These are phyloP conservation scores for Cepaea nemoralis DNA, from an alignment of 1,140 invertebrate genomes.

Conservation along the genomic window DNA sequence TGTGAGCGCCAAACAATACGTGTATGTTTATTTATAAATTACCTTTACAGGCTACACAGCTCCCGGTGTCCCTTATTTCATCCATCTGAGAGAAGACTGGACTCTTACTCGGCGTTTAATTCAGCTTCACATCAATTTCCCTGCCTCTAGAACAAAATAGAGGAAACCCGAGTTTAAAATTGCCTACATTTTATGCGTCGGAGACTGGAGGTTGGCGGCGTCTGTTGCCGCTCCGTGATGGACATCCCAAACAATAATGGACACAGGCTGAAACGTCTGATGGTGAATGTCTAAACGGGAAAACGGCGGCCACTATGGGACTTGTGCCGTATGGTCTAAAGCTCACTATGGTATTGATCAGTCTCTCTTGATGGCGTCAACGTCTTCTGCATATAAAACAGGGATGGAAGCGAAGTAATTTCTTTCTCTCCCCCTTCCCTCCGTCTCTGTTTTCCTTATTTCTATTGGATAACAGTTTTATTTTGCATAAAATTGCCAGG, in stretches of 20 bases:
- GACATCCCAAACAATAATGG: slow-evolving; percentile 10
- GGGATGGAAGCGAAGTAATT: background rate
- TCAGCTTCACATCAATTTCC: no score
- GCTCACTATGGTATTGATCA: background rate
- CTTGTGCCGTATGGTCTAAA: background rate
- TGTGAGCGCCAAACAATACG: no score
- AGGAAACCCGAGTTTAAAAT: no score
- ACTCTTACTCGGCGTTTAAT: no score
- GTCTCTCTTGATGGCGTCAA: background rate
- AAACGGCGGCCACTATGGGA: slow-evolving; percentile 2
- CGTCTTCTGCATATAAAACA: slow-evolving; percentile 16
- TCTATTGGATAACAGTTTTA: background rate
- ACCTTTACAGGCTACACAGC: no score
- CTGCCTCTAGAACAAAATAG: no score
- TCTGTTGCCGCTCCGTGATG: slow-evolving; percentile 2
- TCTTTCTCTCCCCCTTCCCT: background rate
- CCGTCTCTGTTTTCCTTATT: background rate
- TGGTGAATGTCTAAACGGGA: background rate
- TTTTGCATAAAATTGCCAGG: background rate
- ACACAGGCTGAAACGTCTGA: background rate
- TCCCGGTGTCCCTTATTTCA: no score
- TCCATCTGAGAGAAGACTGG: no score
- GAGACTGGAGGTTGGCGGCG: background rate
- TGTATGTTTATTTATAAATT: no score
- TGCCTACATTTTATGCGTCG: no score